Conservation (phyloP, 1,140 invertebrate species). For the Tetramorium alpestre region DNA sequence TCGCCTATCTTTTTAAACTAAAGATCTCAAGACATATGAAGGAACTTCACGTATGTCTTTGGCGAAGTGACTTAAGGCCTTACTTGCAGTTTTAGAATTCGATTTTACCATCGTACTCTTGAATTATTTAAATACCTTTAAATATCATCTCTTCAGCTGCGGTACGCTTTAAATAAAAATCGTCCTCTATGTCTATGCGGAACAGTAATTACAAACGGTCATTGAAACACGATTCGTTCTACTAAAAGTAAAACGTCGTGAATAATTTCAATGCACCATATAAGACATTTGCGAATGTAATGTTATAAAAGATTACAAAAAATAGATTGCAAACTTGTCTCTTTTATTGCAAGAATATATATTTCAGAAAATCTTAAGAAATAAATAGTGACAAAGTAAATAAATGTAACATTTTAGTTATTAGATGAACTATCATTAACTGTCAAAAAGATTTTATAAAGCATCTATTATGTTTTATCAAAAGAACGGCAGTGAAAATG, state of each 20-base stretch:
- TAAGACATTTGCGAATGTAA: neutral
- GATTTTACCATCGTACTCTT: neutral
- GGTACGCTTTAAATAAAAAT: neutral
- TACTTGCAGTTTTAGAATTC: slow-evolving; percentile 22
- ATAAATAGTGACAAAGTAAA: neutral
- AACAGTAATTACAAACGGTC: neutral
- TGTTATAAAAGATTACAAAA: neutral
- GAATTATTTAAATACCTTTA: neutral
- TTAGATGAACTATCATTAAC: neutral
- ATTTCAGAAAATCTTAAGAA: neutral
- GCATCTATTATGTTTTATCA: neutral
- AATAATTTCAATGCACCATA: neutral
- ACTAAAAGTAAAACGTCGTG: neutral
- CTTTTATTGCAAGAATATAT: neutral
- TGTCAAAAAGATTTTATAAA: neutral
- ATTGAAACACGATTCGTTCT: neutral
- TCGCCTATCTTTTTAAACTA: slow-evolving; percentile 33
- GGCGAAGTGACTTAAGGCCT: slow-evolving; percentile 24
- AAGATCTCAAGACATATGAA: neutral
- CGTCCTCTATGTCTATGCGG: neutral
- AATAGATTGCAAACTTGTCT: neutral
- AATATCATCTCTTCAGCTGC: neutral
- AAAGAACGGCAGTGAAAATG: neutral
- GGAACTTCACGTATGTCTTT: neutral
- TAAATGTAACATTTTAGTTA: neutral